Percentiles rank a stretch among this genome's conserved stretches.
Evolutionary conservation across 2,797 vertebrate species (phyloP).

Genomic region (Petrocephalus sullivani): DNA sequence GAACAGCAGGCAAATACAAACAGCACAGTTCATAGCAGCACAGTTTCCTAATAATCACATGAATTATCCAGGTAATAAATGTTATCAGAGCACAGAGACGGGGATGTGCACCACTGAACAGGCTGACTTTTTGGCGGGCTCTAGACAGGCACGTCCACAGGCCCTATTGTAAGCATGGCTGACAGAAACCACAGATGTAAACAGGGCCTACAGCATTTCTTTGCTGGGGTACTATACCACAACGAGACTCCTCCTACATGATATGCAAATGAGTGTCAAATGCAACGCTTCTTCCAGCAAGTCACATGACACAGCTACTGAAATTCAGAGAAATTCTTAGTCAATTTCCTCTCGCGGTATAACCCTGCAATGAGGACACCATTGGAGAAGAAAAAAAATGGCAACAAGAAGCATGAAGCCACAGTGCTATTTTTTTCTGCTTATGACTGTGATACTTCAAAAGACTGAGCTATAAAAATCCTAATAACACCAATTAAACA

Average conservation of each 20-base stretch:
- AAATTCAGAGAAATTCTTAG: constrained; percentile 60
- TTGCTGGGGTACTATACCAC: not conserved
- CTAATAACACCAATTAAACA: not conserved
- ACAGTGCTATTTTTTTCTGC: constrained; percentile 28
- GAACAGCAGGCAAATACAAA: not conserved
- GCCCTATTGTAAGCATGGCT: constrained; percentile 25
- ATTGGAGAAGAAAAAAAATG: constrained; percentile 28
- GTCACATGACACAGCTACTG: constrained; percentile 62
- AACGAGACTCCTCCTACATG: constrained; percentile 24
- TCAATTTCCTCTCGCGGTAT: constrained; percentile 50
- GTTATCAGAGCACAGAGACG: not conserved
- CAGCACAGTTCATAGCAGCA: not conserved
- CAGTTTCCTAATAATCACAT: not conserved
- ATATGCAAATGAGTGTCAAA: constrained; percentile 57
- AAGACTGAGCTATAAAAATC: not conserved
- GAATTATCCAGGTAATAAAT: not conserved
- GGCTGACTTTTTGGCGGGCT: constrained; percentile 36
- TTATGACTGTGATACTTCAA: constrained; percentile 23
- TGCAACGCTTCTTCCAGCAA: constrained; percentile 59
- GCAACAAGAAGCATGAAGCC: constrained; percentile 41
- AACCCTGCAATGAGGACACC: constrained; percentile 32
- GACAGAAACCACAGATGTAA: constrained; percentile 52
- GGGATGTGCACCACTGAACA: not conserved
- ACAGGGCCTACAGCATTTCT: constrained; percentile 55
- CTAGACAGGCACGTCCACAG: constrained; percentile 1